Evolutionary conservation across 2,888 invertebrate genomes (phyloP).

Genomic region (Hirtodrosophila confusa): DNA sequence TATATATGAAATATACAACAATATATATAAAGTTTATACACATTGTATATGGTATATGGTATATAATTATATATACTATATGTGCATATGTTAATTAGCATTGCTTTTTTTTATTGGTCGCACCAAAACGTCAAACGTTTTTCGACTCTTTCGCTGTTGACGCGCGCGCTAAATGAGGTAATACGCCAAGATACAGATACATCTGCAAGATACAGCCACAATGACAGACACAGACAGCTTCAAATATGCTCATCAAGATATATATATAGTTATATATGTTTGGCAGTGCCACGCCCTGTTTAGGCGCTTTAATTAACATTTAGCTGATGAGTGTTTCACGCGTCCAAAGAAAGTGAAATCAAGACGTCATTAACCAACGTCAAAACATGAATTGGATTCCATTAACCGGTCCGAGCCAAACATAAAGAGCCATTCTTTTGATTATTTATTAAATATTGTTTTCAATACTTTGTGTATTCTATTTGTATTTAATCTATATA

Average conservation of each 20-base stretch:
- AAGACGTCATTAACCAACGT: conserved; percentile 43
- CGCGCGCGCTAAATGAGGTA: conserved; percentile 68
- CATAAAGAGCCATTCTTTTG: neutral
- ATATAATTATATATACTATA: conserved; percentile 43
- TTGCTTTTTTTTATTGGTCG: conserved; percentile 74
- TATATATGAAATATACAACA: conserved; percentile 7
- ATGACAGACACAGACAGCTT: conserved; percentile 3
- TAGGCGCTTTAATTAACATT: conserved; percentile 59
- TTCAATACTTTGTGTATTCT: neutral
- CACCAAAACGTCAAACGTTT: conserved; percentile 79
- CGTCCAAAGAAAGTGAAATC: conserved; percentile 56
- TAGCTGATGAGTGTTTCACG: conserved; percentile 56
- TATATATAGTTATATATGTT: neutral
- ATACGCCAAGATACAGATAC: conserved; percentile 48
- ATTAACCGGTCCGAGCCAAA: neutral
- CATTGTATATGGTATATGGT: conserved; percentile 27
- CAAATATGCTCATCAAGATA: conserved; percentile 3
- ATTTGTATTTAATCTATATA: conserved; percentile 2
- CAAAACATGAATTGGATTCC: too few relatives aligned
- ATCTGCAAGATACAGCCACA: conserved; percentile 6
- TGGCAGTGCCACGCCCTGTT: conserved; percentile 53
- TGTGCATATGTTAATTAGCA: conserved; percentile 75
- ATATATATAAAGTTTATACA: conserved; percentile 23
- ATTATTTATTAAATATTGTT: too few relatives aligned
- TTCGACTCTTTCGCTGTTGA: conserved; percentile 53